Conservation (phyloP, 2,888 invertebrate species). For the Molanna angustata region DNA sequence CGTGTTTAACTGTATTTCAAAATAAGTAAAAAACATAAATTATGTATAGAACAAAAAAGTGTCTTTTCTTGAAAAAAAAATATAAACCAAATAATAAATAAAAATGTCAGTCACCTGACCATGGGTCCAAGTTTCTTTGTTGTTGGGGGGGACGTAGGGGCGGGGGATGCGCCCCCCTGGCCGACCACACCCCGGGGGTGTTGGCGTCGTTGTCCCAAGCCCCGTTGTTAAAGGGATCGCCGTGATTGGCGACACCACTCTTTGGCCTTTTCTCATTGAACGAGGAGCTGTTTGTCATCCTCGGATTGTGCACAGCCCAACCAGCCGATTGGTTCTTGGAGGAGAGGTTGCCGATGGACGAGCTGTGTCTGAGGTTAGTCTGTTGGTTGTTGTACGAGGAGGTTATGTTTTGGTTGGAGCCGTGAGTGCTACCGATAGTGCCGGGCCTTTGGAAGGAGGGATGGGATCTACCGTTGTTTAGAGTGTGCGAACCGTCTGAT, state of each 20-base stretch:
- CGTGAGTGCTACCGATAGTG: slow-evolving; percentile 40
- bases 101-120: slow-evolving; percentile 55
- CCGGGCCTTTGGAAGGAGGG: slow-evolving; percentile 38
- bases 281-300: slow-evolving; percentile 26
- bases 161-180: slow-evolving; percentile 35
- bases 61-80: neutral
- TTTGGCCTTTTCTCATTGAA: slow-evolving; percentile 24
- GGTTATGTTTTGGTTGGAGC: slow-evolving; percentile 52
- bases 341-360: slow-evolving; percentile 33
- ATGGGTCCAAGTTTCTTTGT: slow-evolving; percentile 57
- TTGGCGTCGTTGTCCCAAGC: slow-evolving; percentile 24
- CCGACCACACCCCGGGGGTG: slow-evolving; percentile 22
- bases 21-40: no score
- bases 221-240: slow-evolving; percentile 22
- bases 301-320: slow-evolving; percentile 29
- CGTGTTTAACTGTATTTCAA: no score
- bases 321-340: slow-evolving; percentile 29
- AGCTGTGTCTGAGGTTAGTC: slow-evolving; percentile 41
- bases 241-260: slow-evolving; percentile 23
- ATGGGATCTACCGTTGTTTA: slow-evolving; percentile 60
- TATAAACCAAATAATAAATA: slow-evolving; percentile 32
- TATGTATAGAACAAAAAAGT: neutral
- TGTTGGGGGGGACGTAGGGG: slow-evolving; percentile 41
- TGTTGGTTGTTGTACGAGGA: slow-evolving; percentile 42
- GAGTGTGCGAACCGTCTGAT: slow-evolving; percentile 64